Conservation (phyloP, 53 echinoderm and acorn worm species). For the Temnopleurus reevesii region DNA sequence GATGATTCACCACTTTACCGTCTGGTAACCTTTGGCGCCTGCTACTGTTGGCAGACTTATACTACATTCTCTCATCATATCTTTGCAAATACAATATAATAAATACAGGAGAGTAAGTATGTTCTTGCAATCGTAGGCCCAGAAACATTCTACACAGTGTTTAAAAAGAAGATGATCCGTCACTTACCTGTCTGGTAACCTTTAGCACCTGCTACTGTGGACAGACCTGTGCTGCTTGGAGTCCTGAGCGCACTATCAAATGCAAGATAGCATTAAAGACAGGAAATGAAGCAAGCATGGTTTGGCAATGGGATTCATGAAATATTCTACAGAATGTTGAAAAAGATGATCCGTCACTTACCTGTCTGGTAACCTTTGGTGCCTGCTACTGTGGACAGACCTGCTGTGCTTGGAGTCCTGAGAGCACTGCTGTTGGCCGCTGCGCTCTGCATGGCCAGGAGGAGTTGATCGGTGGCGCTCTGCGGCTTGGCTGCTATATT, state of each 20-base stretch:
- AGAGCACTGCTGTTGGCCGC: constrained; percentile 74
- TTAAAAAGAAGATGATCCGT: background rate
- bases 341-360: background rate
- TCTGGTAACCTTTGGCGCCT: too few relatives aligned
- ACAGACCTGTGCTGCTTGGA: background rate
- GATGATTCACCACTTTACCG: too few relatives aligned
- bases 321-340: background rate
- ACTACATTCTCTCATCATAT: too few relatives aligned
- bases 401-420: constrained; percentile 39
- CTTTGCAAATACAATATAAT: too few relatives aligned
- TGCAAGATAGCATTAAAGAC: too few relatives aligned
- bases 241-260: too few relatives aligned
- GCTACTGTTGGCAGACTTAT: too few relatives aligned
- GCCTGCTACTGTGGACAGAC: constrained; percentile 51
- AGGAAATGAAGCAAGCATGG: background rate
- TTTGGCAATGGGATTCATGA: background rate
- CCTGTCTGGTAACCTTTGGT: constrained; percentile 76
- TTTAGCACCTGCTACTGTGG: too few relatives aligned
- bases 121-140: background rate
- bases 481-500: constrained; percentile 73
- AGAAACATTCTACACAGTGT: background rate
- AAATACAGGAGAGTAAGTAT: background rate
- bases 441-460: constrained; percentile 98
- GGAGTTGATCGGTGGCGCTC: constrained; percentile 93
- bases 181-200: too few relatives aligned